phyloP scores from a whole-genome alignment of 2,888 invertebrate genomes.

The Mythimna albipuncta region DNA sequence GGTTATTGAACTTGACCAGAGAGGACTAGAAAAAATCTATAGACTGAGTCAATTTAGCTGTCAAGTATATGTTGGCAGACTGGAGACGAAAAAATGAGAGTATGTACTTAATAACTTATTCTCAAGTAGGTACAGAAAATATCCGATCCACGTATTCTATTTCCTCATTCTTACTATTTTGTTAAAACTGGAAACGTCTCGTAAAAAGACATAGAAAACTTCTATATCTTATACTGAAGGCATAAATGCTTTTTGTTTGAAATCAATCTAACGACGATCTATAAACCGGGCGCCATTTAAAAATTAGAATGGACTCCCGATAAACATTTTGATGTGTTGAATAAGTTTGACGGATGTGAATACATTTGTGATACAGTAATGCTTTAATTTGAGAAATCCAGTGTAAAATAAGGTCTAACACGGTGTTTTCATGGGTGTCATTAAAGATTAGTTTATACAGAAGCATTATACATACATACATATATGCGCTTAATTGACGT shows the following conservation, averaged over 20 bases:
- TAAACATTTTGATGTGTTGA: constrained; percentile 40
- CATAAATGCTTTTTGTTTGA: constrained; percentile 55
- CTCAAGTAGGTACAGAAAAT: not conserved
- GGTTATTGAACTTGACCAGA: constrained; percentile 28
- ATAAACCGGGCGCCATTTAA: constrained; percentile 36
- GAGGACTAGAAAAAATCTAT: constrained; percentile 3
- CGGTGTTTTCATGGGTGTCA: not conserved
- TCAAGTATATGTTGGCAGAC: not conserved
- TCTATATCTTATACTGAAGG: too few species aligned
- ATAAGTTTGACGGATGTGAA: constrained; percentile 35
- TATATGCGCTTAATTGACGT: not conserved
- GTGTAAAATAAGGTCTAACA: not conserved
- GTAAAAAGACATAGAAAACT: constrained; percentile 20
- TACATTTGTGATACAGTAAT: constrained; percentile 34
- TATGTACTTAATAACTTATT: not conserved
- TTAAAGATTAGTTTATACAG: constrained; percentile 1
- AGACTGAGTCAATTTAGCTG: constrained; percentile 6
- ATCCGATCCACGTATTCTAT: not conserved
- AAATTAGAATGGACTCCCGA: constrained; percentile 41
- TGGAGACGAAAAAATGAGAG: not conserved
- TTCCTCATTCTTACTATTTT: not conserved
- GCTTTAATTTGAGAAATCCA: constrained; percentile 14
- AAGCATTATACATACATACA: constrained; percentile 2
- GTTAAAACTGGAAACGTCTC: not conserved
- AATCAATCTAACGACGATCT: constrained; percentile 42